Base-by-base conservation (phyloP, 1,140 invertebrate genomes). In the Trachelipus rathkii region DNA sequence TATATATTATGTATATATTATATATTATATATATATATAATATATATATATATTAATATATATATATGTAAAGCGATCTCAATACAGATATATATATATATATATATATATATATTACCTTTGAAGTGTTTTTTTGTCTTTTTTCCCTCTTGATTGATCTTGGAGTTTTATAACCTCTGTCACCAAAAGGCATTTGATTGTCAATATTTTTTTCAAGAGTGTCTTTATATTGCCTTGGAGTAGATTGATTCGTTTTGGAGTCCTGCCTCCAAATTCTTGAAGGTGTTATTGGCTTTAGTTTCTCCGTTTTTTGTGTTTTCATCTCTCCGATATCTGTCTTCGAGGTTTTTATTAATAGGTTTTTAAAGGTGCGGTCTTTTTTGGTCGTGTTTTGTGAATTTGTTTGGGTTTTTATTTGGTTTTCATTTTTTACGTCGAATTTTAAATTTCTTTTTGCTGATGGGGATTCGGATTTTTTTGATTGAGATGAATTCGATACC, bases 401-500 rank as follows among this genome's bases (percentile, higher is more conserved):
- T 13, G 23, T 11, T 24, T 19, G 67, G 9, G 11, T 43, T 7
- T 43, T 46, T 44, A 44, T 73, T 11, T 46, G 53, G 11, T 45
- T 24, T 44, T 68, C 72, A 19, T 53, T 24, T 21, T 33, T 10
- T 11, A 50, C 9, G 11, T 72, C 71, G 67, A 78, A 78, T 13
- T 75, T 71, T 8, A 81, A 77, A 44, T 75, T 73, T 71, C 79
- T 77, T 60, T 77, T 73, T 46, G 79, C 77, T 7, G 43, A 10
- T 21, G 79, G 77, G 11, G 79, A 81, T 21, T 81, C 75, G 13
- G 74, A 71, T 44, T 67, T 72, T 72, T 70, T 70, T 13, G 77
- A 78, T 43, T 60, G 44, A 11, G 79, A 68, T 45, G 79, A 81
- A 46, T 78, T 77, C 23, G 77, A 76, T 68, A 81, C 75, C 79